Evolutionary conservation across 2,797 vertebrate genomes (phyloP), one percentile per base, ranked within the genome.

Genomic region (Notamacropus eugenii): DNA sequence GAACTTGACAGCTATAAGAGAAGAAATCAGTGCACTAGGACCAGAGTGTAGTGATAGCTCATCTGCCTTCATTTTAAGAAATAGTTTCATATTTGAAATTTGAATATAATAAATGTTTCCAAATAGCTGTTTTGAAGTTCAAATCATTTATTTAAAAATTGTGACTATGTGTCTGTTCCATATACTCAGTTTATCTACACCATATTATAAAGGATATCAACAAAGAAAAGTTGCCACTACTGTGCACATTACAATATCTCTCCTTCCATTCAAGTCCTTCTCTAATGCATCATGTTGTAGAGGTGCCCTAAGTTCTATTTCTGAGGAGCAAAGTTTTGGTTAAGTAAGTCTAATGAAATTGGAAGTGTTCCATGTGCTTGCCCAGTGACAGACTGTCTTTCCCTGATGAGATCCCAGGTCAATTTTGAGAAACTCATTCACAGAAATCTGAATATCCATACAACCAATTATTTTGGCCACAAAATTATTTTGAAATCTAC

Each of bases 121-220:
- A 93, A 92, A 95, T 57, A 93, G 1, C 22, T 87, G 11, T n/a
- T 13, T 92, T 16, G 90, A 93, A 9, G 28, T 67, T 91, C 92
- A 96, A 93, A 50, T 90, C 31, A 94, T 57, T 74, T 94, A 97
- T 94, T 95, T 87, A 91, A 1, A 6, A 96, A 12, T 9, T 9
- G 19, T 31, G 16, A 95, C 2, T 50, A 1, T 74, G 5, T 74
- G 91, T 91, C 3, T 95, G 55, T 91, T 95, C 91, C 54, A 94
- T 54, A 0, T 22, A 28, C 6, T 52, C 96, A 95, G 27, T 96
- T 14, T 95, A 92, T 54, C 92, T 93, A 57, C 12, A 95, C 29
- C 8, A 3, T 14, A 92, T 40, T 31, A 55, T 11, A 90, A 40
- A 31, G 92, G 90, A 91, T 91, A 14, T n/a, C 5, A 0, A 24